Evolutionary conservation across 2,888 invertebrate genomes (phyloP), one percentile per base, ranked within the genome.

Genomic region (Ryuthela nishihirai): DNA sequence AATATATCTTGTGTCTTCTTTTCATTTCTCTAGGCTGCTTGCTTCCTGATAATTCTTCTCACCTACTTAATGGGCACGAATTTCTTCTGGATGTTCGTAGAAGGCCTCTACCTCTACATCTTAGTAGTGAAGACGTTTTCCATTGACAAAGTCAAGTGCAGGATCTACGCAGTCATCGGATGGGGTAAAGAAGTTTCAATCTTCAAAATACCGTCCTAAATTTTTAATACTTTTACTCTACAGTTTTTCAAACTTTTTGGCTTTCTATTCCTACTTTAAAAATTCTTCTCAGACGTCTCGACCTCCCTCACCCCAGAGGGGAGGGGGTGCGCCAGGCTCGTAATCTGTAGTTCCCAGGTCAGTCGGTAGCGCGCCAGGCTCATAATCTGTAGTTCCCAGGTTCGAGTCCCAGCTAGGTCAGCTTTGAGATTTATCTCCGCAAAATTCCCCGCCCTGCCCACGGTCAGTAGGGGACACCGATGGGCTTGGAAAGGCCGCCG

Each of bases 41-140:
- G 76, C 67, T 63, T 73, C 21, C 67, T 75, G 29, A 72, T 74
- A 61, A 71, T 88, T 58, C 79, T 91, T 47, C 83, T 91, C 71
- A 89, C 91, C 74, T 95, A 93, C 75, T 89, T 91, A 71, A 88
- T 90, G 72, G 80, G 91, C 69, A 92, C 94, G 18, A 94, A 92
- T 73, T 95, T 94, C 80, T 95, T 94, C 78, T 97, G 95, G 95
- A 97, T 97, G 95, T 86, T 95, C 70, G 91, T 95, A 20, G 92
- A 92, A 84, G 92, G 67, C 12, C 59, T 67, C 9, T 67, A 67
- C 45, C 54, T 67, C 6, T 67, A 67, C 45, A 64, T 66, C 6
- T 38, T 67, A 18, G 66, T 67, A 0, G 65, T 66, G 26, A 66
- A 67, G 36, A 67, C 67, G 9, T 67, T 66, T 32, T 56, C 65